These are phyloP conservation scores for Amyelois transitella DNA, from an alignment of 1,140 invertebrate genomes.

Conservation along the genomic window DNA sequence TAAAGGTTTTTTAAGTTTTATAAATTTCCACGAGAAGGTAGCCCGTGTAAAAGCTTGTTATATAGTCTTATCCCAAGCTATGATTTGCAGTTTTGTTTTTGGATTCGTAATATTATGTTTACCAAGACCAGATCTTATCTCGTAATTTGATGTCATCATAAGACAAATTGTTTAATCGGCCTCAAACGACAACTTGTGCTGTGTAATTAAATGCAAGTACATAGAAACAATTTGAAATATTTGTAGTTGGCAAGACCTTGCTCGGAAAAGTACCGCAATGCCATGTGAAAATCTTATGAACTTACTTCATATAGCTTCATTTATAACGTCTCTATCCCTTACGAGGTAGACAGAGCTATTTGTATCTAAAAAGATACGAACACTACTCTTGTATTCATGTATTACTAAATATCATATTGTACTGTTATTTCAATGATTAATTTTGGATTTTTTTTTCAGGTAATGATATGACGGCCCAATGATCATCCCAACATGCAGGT, in stretches of 20 bases:
- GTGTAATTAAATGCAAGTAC: background rate
- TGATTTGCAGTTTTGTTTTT: background rate
- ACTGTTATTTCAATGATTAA: too few relatives aligned
- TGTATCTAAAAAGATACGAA: too few relatives aligned
- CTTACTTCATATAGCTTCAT: too few relatives aligned
- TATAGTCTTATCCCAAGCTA: background rate
- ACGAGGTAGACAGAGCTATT: too few relatives aligned
- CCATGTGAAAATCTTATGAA: too few relatives aligned
- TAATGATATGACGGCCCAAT: too few relatives aligned
- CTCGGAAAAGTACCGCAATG: too few relatives aligned
- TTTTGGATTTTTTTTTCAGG: too few relatives aligned
- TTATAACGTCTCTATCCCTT: too few relatives aligned
- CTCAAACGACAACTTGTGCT: background rate
- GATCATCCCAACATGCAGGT: too few relatives aligned
- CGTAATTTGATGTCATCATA: background rate
- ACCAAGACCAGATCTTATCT: background rate
- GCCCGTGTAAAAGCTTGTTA: background rate
- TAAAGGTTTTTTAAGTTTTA: background rate
- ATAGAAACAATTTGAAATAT: background rate
- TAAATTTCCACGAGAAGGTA: background rate
- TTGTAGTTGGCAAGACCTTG: background rate
- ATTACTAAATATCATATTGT: too few relatives aligned
- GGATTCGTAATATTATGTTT: background rate
- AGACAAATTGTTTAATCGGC: slow-evolving; percentile 1
- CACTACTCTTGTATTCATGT: too few relatives aligned